Evolutionary conservation across 1,140 invertebrate genomes (phyloP).

Genomic region (Drosophila nasuta): DNA sequence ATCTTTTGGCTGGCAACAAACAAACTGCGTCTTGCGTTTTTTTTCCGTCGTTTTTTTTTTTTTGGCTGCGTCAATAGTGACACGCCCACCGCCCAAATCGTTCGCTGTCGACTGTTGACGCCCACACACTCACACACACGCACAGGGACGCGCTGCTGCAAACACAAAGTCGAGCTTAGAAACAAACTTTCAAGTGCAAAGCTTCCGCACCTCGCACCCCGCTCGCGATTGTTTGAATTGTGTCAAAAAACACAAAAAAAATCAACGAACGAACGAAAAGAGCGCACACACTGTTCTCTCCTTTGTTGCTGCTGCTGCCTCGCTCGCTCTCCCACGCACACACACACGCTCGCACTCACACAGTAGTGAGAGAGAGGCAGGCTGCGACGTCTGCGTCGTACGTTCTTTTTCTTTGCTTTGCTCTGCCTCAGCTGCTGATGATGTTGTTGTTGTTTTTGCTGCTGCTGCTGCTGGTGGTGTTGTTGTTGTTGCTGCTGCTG

Average conservation of each 20-base stretch:
- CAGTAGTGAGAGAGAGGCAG: conserved; percentile 28
- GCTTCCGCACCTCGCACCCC: conserved; percentile 34
- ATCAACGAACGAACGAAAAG: neutral
- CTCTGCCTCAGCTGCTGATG: conserved; percentile 52
- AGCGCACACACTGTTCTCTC: conserved; percentile 42
- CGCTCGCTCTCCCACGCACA: conserved; percentile 57
- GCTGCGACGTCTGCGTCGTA: conserved; percentile 64
- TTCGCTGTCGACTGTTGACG: conserved; percentile 41
- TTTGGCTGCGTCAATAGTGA: conserved; percentile 23
- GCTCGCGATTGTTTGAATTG: conserved; percentile 62
- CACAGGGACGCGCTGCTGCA: conserved; percentile 23
- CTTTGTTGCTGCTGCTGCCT: conserved; percentile 63
- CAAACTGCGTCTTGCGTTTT: conserved; percentile 66
- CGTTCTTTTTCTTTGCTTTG: conserved; percentile 71
- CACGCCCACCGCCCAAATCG: conserved; percentile 21
- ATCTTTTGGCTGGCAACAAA: conserved; percentile 66
- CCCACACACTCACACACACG: conserved; percentile 46
- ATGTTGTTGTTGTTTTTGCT: conserved; percentile 26
- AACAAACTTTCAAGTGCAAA: conserved; percentile 66
- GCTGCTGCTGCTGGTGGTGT: conserved; percentile 19
- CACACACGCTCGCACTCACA: conserved; percentile 48
- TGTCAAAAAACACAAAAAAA: conserved; percentile 49
- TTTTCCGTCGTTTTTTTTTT: conserved; percentile 18
- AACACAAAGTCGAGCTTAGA: conserved; percentile 59
- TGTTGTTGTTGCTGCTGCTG: conserved; percentile 43